A percentile compares a stretch with the other conserved stretches of the same genome.
Evolutionary conservation across 2,797 vertebrate genomes (phyloP).

Genomic region (Micrastur ruficollis): DNA sequence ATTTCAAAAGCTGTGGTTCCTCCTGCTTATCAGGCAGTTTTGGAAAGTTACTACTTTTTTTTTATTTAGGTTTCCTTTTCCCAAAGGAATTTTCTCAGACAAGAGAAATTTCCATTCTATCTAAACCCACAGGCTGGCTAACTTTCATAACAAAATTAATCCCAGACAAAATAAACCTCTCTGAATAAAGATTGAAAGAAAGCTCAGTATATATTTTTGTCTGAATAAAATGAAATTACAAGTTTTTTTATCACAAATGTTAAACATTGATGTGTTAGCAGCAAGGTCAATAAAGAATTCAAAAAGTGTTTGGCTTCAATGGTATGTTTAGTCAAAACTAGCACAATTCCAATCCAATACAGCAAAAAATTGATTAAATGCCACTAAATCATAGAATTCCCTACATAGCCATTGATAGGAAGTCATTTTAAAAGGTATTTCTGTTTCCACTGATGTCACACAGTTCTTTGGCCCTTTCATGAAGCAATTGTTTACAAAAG

Average conservation of each 20-base stretch:
- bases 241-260: not conserved
- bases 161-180: not conserved
- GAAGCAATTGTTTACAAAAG: not conserved
- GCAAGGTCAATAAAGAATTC: not conserved
- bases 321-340: not conserved
- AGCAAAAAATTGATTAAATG: not conserved
- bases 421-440: not conserved
- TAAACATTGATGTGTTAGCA: not conserved
- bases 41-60: not conserved
- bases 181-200: not conserved
- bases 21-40: not conserved
- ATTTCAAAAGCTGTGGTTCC: not conserved
- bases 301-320: not conserved
- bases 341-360: not conserved
- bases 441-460: not conserved
- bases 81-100: not conserved
- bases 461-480: not conserved
- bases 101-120: not conserved
- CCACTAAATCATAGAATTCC: not conserved
- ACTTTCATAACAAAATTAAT: not conserved
- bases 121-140: not conserved
- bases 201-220: not conserved
- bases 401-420: not conserved
- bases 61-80: not conserved
- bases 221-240: not conserved